phyloP scores from a whole-genome alignment of 2,113 vertebrate species.

The Columbina picui region DNA sequence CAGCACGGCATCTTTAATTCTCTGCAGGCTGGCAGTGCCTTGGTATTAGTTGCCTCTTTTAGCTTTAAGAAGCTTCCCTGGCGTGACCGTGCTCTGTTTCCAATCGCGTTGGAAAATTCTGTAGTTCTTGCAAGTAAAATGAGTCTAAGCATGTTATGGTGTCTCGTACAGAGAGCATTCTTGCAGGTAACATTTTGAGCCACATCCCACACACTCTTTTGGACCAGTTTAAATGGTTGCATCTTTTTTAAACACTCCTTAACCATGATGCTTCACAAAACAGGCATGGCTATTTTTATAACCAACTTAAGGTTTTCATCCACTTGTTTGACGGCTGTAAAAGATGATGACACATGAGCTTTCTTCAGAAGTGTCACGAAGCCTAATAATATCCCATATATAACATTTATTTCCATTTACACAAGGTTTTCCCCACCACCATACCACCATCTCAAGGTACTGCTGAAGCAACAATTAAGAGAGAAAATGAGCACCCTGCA shows the following conservation, averaged over 20 bases:
- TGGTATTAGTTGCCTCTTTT: not conserved
- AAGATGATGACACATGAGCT: not conserved
- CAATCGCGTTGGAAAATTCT: not conserved
- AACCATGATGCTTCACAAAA: not conserved
- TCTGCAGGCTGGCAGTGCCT: not conserved
- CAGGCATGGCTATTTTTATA: not conserved
- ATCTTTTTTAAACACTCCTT: not conserved
- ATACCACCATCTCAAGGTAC: not conserved
- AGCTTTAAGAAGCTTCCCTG: not conserved
- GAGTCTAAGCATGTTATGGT: not conserved
- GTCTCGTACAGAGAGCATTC: not conserved
- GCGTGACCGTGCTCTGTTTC: not conserved
- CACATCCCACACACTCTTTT: not conserved
- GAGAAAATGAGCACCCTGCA: not conserved
- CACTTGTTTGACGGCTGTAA: not conserved
- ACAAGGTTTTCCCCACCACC: not conserved
- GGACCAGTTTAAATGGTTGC: not conserved
- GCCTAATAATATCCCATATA: not conserved
- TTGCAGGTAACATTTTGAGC: not conserved
- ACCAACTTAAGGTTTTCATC: not conserved
- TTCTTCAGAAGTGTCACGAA: not conserved
- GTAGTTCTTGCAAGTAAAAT: not conserved
- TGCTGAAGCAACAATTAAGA: not conserved
- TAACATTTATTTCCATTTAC: not conserved
- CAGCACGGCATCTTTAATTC: not conserved